phyloP scores from a whole-genome alignment of 2,113 vertebrate species.

The Microcebus tavaratra region DNA sequence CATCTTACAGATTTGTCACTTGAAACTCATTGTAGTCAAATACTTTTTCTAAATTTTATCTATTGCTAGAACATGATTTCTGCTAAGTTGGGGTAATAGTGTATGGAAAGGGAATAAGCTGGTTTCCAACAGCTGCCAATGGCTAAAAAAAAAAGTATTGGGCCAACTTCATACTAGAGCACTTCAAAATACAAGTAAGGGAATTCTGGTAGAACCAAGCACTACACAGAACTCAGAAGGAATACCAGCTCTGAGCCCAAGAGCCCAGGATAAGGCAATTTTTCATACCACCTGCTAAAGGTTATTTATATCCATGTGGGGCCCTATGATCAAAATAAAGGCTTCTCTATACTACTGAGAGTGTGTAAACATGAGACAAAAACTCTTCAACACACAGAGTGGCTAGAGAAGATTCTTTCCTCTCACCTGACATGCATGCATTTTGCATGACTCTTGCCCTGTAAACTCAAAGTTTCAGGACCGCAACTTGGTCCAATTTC shows the following conservation, averaged over 20 bases:
- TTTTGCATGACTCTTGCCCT: background rate
- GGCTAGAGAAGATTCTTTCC: background rate
- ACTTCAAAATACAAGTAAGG: background rate
- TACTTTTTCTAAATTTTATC: background rate
- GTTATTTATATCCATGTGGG: background rate
- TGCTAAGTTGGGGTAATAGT: background rate
- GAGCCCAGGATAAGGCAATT: background rate
- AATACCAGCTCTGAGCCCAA: background rate
- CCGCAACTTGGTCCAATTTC: background rate
- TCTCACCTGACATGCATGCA: background rate
- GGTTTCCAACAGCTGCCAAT: background rate
- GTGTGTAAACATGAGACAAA: background rate
- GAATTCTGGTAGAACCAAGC: background rate
- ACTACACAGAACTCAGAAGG: background rate
- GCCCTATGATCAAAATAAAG: background rate
- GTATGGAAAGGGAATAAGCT: background rate
- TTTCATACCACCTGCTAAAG: background rate
- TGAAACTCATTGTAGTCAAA: constrained; percentile 29
- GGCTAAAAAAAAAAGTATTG: background rate
- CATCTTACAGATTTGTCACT: background rate
- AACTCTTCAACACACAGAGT: background rate
- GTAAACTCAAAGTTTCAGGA: background rate
- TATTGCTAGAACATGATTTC: background rate
- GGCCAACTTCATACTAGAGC: background rate
- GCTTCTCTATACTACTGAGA: background rate